Conservation (phyloP, 2,888 invertebrate species). For the Apodemia mormo region DNA sequence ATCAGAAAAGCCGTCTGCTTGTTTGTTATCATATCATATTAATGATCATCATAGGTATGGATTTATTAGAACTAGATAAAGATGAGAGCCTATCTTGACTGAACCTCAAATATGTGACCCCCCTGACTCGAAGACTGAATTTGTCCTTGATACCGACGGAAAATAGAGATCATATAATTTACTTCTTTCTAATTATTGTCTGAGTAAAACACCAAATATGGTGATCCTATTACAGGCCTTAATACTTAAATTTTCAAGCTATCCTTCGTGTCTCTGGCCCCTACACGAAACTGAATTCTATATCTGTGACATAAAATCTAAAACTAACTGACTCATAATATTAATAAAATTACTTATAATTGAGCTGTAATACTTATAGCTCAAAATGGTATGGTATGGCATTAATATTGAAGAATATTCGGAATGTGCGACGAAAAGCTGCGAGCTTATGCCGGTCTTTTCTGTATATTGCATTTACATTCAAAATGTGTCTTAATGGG, state of each 20-base stretch:
- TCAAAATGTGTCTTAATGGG: constrained; percentile 37
- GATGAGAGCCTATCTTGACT: too few species aligned
- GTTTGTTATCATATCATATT: too few species aligned
- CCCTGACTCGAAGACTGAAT: too few species aligned
- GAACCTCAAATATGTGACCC: too few species aligned
- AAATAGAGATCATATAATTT: too few species aligned
- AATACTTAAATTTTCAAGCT: neutral
- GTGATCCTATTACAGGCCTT: constrained; percentile 8
- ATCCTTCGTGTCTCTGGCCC: neutral
- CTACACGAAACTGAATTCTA: neutral
- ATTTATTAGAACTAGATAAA: too few species aligned
- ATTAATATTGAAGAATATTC: constrained; percentile 34
- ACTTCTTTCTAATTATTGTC: neutral
- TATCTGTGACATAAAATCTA: neutral
- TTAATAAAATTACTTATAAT: constrained; percentile 40
- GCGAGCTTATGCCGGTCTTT: constrained; percentile 23
- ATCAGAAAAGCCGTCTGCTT: too few species aligned
- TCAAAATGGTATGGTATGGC: constrained; percentile 33
- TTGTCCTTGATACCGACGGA: too few species aligned
- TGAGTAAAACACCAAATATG: neutral
- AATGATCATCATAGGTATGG: too few species aligned
- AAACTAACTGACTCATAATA: neutral
- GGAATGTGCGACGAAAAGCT: constrained; percentile 25
- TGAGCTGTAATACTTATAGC: constrained; percentile 37
- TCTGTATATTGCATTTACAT: constrained; percentile 32